Evolutionary conservation across 2,113 vertebrate species (phyloP).

Genomic region (Rhombomys opimus): DNA sequence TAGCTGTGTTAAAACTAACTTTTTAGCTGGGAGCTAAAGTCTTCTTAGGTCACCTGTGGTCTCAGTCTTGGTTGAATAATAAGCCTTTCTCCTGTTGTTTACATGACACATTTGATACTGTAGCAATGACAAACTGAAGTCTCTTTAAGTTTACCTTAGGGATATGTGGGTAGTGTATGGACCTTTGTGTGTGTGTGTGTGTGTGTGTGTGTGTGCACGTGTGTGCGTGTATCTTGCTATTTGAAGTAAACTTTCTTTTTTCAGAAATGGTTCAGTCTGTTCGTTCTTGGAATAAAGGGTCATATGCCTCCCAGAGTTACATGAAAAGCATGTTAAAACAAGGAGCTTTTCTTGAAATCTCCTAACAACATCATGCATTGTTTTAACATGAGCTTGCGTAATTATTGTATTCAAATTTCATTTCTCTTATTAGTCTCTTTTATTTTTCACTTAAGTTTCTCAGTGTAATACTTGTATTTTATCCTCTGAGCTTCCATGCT

Average conservation of each 20-base stretch:
- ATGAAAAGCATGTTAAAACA: background rate
- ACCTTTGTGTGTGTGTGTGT: background rate
- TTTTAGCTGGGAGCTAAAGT: constrained; percentile 79
- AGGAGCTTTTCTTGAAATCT: background rate
- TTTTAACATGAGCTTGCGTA: background rate
- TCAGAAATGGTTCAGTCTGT: background rate
- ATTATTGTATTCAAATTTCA: background rate
- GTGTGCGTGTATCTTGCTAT: background rate
- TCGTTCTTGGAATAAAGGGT: background rate
- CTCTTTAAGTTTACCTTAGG: background rate
- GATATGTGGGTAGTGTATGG: background rate
- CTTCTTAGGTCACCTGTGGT: constrained; percentile 80
- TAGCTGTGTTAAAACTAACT: constrained; percentile 77
- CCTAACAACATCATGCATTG: background rate
- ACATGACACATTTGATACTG: constrained; percentile 54
- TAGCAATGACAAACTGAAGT: background rate
- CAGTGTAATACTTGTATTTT: constrained; percentile 20
- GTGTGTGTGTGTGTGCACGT: background rate
- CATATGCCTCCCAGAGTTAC: background rate
- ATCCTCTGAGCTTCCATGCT: background rate
- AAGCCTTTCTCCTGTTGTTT: constrained; percentile 75
- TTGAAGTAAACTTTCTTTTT: background rate
- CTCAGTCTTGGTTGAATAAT: constrained; percentile 75
- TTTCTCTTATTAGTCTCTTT: constrained; percentile 21
- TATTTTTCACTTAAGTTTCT: constrained; percentile 42